Evolutionary conservation across 2,888 invertebrate genomes (phyloP), one percentile per base, ranked within the genome.

Genomic region (Folsomia candida): DNA sequence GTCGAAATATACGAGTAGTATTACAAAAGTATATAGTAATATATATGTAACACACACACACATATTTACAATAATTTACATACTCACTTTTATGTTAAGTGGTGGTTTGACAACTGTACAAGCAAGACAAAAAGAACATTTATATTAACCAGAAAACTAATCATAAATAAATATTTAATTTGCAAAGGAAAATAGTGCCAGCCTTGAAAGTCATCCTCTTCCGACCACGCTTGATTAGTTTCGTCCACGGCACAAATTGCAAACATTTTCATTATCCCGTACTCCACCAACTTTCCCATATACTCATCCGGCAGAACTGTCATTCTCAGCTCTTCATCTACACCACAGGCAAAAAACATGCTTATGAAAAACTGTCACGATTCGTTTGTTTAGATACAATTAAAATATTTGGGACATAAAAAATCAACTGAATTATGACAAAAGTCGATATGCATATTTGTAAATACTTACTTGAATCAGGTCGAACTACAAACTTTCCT

Each of bases 151-250:
- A n/a, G n/a, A n/a, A n/a, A n/a, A n/a, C n/a, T n/a, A n/a, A n/a
- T n/a, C n/a, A n/a, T n/a, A n/a, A n/a, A n/a, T n/a, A n/a, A n/a
- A n/a, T n/a, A n/a, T n/a, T n/a, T n/a, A n/a, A n/a, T n/a, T n/a
- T n/a, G n/a, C n/a, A n/a, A n/a, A n/a, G n/a, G n/a, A n/a, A n/a
- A n/a, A n/a, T n/a, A n/a, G n/a, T n/a, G n/a, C n/a, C n/a, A n/a
- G 84, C 4, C 86, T 82, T 91, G 89, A 84, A 92, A 91, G 83
- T 92, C 91, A 79, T 92, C 92, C 80, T 92, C 91, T 76, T 89
- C 91, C 0, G 90, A 89, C 90, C 91, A 93, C 1, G 91, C 89
- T 83, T 92, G 92, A 68, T 88, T 88, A 20, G 93, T 93, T 83
- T 93, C 92, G 67, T 87, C 86, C 0, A 93, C 92, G n/a, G 88